Evolutionary conservation across 2,888 invertebrate species (phyloP), one percentile per base, ranked within the genome.

Genomic region (Tenthredo mesomela): DNA sequence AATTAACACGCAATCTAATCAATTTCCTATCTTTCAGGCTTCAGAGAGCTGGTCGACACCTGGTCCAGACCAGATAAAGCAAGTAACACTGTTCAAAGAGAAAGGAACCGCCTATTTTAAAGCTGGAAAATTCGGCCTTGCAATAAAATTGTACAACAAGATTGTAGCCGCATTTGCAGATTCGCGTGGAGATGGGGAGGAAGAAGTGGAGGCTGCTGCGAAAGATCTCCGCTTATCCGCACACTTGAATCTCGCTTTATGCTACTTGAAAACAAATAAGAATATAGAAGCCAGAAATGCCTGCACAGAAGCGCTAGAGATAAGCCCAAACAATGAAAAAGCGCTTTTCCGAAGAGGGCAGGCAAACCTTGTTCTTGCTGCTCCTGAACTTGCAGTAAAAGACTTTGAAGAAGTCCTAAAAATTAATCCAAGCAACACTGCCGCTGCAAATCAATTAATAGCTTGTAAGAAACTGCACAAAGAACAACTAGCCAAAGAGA

Each of bases 31-130:
- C 75, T 89, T 89, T 25, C 93, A 97, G 95, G 95, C 95, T 0
- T 96, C 97, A 88, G 97, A 97, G 88, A 93, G 94, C 73, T 99
- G 98, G 98, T 95, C 97, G 70, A 95, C 99, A 94, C 96, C 97
- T 86, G 94, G 95, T 0, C 93, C 94, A 0, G 97, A 99, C 93
- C 97, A 97, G 91, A 88, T 99, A 7, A 96, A 96, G 85, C 97
- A 97, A 91, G 96, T 97, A 0, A 96, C 96, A 92, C 94, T 97
- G 18, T 96, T 96, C 87, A 99, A 99, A 93, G 97, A 97, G 86
- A 98, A 97, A 91, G 99, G 99, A 73, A 99, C 98, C 0, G 95
- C 95, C 77, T 98, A 97, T 92, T 98, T 98, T 91, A 98, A 98
- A 93, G 95, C 94, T 0, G 96, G 95, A 85, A 98, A 98, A 92